Percentiles rank a stretch among this genome's conserved stretches.
These are phyloP conservation scores for Sturnira hondurensis DNA, from an alignment of 2,113 vertebrate genomes.

Conservation along the genomic window DNA sequence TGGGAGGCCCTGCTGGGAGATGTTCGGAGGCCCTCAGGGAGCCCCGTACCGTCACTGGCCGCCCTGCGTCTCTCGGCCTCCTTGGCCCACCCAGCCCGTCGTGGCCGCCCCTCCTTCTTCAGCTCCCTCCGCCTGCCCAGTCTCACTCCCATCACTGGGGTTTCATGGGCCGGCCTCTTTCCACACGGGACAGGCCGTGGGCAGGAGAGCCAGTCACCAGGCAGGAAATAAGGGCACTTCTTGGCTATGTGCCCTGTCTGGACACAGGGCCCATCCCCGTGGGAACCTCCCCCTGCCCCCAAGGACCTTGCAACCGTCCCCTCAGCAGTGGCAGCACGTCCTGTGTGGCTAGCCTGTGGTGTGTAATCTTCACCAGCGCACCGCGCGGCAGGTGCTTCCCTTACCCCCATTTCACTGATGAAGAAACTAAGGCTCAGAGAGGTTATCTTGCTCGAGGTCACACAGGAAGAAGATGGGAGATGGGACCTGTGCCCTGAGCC, in stretches of 20 bases:
- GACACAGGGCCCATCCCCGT: background rate
- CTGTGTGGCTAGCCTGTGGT: background rate
- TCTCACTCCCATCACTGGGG: fast-evolving
- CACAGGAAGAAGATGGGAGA: background rate
- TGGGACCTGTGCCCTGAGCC: background rate
- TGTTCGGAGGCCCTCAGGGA: background rate
- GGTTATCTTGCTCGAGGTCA: background rate
- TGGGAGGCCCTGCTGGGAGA: background rate
- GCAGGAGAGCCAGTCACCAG: background rate
- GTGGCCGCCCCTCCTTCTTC: background rate
- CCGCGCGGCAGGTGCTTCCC: fast-evolving
- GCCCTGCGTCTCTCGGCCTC: fast-evolving
- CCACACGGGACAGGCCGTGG: background rate
- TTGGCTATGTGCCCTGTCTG: background rate
- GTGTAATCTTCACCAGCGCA: background rate
- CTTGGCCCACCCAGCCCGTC: fast-evolving
- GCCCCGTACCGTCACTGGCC: background rate
- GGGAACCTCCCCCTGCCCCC: background rate
- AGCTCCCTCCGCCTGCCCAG: background rate
- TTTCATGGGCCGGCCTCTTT: background rate
- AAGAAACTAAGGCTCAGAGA: background rate
- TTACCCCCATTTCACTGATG: background rate
- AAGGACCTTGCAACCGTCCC: background rate
- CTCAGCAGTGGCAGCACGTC: fast-evolving
- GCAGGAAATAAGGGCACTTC: background rate